A percentile compares a stretch with the other conserved stretches of the same genome.
Conservation (phyloP, 1,140 invertebrate genomes). For the Nasonia vitripennis region DNA sequence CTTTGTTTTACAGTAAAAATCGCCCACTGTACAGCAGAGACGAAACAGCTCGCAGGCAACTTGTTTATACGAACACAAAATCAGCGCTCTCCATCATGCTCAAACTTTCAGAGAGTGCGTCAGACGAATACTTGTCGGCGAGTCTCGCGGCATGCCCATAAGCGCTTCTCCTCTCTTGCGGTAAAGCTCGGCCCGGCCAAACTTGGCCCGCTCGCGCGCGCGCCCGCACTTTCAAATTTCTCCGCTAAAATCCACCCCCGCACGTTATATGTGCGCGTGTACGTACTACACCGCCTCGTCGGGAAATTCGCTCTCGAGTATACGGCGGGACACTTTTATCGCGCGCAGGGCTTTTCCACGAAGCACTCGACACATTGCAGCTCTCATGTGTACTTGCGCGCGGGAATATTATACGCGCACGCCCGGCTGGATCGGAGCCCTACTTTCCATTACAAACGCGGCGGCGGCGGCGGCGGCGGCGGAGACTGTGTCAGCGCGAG, state of each 20-base stretch:
- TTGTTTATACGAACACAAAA: too few species aligned
- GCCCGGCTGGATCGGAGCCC: background rate
- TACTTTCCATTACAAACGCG: constrained; percentile 6
- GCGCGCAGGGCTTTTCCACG: background rate
- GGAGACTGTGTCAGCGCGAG: background rate
- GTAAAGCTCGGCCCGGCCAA: background rate
- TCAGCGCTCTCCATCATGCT: too few species aligned
- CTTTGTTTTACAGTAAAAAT: too few species aligned
- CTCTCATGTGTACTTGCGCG: background rate
- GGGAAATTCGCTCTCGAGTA: constrained; percentile 30
- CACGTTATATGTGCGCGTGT: background rate
- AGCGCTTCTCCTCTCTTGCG: background rate
- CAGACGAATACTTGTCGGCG: background rate
- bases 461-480: background rate
- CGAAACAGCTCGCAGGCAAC: too few species aligned
- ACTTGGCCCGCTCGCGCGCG: background rate
- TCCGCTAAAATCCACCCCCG: background rate
- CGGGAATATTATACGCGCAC: background rate
- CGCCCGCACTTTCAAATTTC: constrained; percentile 26
- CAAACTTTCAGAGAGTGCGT: background rate
- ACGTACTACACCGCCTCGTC: background rate
- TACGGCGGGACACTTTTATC: constrained; percentile 27
- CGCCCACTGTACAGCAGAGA: too few species aligned
- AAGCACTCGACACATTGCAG: background rate
- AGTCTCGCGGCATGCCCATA: background rate